Evolutionary conservation across 2,888 invertebrate species (phyloP).

Genomic region (Nephrocerus scutellatus): DNA sequence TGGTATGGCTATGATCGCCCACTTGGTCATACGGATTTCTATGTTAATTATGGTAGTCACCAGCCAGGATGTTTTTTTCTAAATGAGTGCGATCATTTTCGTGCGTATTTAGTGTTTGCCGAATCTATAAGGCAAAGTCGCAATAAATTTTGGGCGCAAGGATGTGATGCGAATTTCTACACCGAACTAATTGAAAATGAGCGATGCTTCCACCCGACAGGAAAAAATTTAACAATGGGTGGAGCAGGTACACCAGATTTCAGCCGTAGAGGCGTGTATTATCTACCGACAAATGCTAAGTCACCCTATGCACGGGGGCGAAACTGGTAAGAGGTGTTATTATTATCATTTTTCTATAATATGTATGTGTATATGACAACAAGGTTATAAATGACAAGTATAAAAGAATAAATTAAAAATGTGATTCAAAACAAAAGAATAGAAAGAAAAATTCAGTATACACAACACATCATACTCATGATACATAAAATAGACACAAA

Average conservation of each 20-base stretch:
- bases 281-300: conserved; percentile 32
- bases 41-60: conserved; percentile 53
- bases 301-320: conserved; percentile 28
- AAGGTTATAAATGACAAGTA: too few relatives aligned
- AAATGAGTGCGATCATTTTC: conserved; percentile 40
- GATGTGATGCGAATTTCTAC: conserved; percentile 32
- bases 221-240: conserved; percentile 26
- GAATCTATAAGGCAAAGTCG: conserved; percentile 23
- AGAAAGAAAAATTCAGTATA: too few relatives aligned
- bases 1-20: conserved; percentile 43
- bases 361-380: too few relatives aligned
- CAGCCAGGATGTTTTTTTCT: conserved; percentile 56
- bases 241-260: conserved; percentile 27
- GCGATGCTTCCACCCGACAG: conserved; percentile 28
- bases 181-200: conserved; percentile 30
- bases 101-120: conserved; percentile 38
- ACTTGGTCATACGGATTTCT: conserved; percentile 54
- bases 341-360: too few relatives aligned
- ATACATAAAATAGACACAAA: too few relatives aligned
- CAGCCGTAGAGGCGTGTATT: conserved; percentile 34
- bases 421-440: too few relatives aligned
- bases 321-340: too few relatives aligned
- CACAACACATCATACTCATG: too few relatives aligned
- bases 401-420: too few relatives aligned
- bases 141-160: conserved; percentile 26